These are phyloP conservation scores for Bubo bubo DNA, from an alignment of 2,113 vertebrate genomes.

Conservation along the genomic window DNA sequence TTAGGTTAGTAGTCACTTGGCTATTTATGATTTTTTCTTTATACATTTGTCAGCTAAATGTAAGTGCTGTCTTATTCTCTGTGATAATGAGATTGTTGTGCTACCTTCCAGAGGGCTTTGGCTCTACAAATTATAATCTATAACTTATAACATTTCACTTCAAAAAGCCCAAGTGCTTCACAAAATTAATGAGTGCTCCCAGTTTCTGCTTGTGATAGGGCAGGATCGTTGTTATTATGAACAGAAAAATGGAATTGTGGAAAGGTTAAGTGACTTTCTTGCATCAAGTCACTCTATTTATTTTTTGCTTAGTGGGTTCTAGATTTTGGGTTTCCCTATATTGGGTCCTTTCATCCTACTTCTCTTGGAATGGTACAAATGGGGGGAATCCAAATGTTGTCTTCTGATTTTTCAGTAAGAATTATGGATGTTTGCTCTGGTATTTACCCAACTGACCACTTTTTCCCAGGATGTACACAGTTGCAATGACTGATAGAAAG, in stretches of 20 bases:
- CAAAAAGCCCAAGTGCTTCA: background rate
- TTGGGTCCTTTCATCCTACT: background rate
- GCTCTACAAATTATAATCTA: background rate
- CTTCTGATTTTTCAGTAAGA: background rate
- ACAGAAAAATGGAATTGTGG: background rate
- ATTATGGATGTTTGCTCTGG: background rate
- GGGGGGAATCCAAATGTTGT: background rate
- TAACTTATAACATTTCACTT: slow-evolving; percentile 3
- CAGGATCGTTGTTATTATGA: background rate
- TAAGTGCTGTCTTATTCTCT: background rate
- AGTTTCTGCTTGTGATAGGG: background rate
- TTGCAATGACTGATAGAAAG: background rate
- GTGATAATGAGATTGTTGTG: background rate
- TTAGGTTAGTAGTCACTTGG: background rate
- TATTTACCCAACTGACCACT: background rate
- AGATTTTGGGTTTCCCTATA: background rate
- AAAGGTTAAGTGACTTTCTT: background rate
- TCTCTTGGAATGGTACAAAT: background rate
- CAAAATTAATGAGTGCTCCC: background rate
- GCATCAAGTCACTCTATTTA: background rate
- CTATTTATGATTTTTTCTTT: background rate
- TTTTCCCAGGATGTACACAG: background rate
- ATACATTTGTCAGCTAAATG: background rate
- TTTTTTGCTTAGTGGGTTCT: background rate
- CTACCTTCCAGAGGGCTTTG: background rate